These are phyloP conservation scores for Circaetus cinerascens DNA, from an alignment of 2,113 vertebrate species.

Conservation along the genomic window DNA sequence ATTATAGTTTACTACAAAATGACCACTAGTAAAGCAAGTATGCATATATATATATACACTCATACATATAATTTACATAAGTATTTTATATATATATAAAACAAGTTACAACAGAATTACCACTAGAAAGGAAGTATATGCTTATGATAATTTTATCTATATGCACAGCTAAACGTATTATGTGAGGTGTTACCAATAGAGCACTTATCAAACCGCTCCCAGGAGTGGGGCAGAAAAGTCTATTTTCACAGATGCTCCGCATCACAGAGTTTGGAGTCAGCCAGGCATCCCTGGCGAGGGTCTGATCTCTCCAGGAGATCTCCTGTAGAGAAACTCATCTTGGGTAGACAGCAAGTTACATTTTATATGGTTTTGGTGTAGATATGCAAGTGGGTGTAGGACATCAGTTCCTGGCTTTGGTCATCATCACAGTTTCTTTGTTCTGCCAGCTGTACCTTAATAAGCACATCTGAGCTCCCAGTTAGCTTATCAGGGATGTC, in stretches of 20 bases:
- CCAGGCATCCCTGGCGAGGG: accelerated
- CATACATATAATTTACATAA: background rate
- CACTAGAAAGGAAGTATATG: background rate
- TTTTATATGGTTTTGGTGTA: background rate
- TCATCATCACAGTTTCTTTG: too few species aligned
- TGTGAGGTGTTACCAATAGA: background rate
- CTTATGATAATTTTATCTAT: background rate
- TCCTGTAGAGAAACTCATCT: background rate
- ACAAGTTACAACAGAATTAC: background rate
- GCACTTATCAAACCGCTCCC: background rate
- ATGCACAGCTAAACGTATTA: accelerated
- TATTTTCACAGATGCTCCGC: background rate
- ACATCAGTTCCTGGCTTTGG: background rate
- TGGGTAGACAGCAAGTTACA: background rate
- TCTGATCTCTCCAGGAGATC: background rate
- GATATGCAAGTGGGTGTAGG: background rate
- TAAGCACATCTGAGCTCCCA: too few species aligned
- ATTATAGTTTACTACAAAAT: background rate
- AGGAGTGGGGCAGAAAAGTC: background rate
- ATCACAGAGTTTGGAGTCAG: background rate
- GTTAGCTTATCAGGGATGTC: too few species aligned
- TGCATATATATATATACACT: background rate
- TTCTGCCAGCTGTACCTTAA: too few species aligned
- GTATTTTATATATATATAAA: background rate
- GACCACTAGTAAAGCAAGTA: background rate